phyloP scores from a whole-genome alignment of 2,113 vertebrate species.

The Paradoxurus hermaphroditus region DNA sequence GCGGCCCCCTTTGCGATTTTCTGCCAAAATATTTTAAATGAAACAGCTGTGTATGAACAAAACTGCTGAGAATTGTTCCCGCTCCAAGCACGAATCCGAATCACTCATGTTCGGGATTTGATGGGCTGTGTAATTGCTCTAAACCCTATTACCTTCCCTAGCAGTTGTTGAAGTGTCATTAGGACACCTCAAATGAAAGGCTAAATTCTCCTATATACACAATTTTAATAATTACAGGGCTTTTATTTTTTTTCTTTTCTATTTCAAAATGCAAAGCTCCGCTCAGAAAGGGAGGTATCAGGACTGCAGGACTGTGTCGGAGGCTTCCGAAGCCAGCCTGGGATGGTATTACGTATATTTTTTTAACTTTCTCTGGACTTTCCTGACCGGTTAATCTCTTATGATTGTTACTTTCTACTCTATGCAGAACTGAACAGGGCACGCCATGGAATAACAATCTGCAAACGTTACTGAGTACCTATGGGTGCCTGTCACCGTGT shows the following conservation, averaged over 20 bases:
- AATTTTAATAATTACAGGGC: constrained; percentile 46
- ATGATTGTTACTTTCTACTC: not conserved
- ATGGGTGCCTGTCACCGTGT: not conserved
- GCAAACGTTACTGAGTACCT: too few relatives aligned
- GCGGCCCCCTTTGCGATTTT: not conserved
- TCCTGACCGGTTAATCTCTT: not conserved
- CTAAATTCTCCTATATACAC: constrained; percentile 60
- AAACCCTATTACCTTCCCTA: constrained; percentile 64
- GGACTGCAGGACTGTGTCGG: not conserved
- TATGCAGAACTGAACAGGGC: not conserved
- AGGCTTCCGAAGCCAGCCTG: not conserved
- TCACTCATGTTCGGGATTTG: not conserved
- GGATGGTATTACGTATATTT: not conserved
- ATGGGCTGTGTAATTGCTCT: constrained; percentile 48
- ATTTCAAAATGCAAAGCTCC: not conserved
- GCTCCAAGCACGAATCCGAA: constrained; percentile 42
- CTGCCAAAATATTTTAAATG: constrained; percentile 67
- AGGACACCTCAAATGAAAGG: constrained; percentile 68
- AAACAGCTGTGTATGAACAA: constrained; percentile 66
- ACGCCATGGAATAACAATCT: rapidly evolving
- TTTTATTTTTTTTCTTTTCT: not conserved
- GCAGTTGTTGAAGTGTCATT: constrained; percentile 62
- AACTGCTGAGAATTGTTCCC: not conserved
- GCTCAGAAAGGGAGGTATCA: not conserved
- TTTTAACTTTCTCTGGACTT: not conserved